Evolutionary conservation across 2,888 invertebrate species (phyloP), one percentile per base, ranked within the genome.

Genomic region (Creontiades dilutus): DNA sequence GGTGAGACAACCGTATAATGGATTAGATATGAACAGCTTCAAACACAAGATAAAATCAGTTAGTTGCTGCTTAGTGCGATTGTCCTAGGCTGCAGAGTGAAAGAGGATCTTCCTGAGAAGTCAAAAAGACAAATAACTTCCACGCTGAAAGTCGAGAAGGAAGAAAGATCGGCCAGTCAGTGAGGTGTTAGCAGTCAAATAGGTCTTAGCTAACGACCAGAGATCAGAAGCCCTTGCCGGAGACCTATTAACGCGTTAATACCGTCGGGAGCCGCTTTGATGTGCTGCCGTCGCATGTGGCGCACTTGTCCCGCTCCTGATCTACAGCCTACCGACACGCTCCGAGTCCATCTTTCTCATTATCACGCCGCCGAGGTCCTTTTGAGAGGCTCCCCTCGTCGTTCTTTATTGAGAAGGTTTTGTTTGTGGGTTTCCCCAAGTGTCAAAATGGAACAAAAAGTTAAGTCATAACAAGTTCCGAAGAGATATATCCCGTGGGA

Each of bases 221-320:
- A 80, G 78, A 80, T 46, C 68, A 68, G 68, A 68, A 68, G 68
- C 68, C 27, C 19, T 19, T 12, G 57, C 57, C 57, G 57, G 37
- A 46, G 57, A 85, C 85, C 85, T 85, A 85, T 85, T 85, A 85
- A 85, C 85, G 61, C 57, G 85, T 85, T 85, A 85, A 85, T 84
- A 85, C 61, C 55, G 85, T 85, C 85, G 85, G 37, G 28, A 61
- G 27, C 46, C 85, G 2, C 84, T 85, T 85, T 85, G 85, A 85
- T 61, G 52, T 28, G 57, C 46, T 23, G 7, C 61, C 7, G 85
- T 55, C 85, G 28, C 57, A 57, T 55, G 82, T 55, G 52, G 48
- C 14, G 85, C 37, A 57, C 57, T 85, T 85, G 85, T 57, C 55
- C 55, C 46, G 48, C 61, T 37, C 28, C 14, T 85, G 85, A 85